phyloP scores from a whole-genome alignment of 2,888 invertebrate species.

The Junonia oenone region DNA sequence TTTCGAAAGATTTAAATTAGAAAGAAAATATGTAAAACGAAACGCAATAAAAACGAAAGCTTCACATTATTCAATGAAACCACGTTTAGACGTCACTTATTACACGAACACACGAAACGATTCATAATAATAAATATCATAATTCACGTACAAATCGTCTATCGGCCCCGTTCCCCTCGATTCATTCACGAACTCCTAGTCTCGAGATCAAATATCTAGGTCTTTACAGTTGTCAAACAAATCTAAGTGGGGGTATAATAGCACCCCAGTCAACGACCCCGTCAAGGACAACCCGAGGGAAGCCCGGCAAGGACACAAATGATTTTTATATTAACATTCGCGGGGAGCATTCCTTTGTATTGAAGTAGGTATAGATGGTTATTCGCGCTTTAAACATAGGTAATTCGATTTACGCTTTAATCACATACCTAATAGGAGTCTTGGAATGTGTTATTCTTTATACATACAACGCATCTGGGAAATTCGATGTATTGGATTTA shows the following conservation, averaged over 20 bases:
- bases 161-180: conserved; percentile 21
- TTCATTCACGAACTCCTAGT: conserved; percentile 31
- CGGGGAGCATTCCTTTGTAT: background rate
- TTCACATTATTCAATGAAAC: background rate
- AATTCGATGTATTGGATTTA: too few species aligned
- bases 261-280: conserved; percentile 52
- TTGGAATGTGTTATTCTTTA: background rate
- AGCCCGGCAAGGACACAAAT: conserved; percentile 42
- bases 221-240: conserved; percentile 31
- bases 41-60: background rate
- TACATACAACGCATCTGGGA: too few species aligned
- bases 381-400: background rate
- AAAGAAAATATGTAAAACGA: too few species aligned
- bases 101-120: background rate
- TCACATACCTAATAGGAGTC: background rate
- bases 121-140: conserved; percentile 8
- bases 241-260: conserved; percentile 40
- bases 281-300: conserved; percentile 39
- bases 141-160: conserved; percentile 19
- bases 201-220: conserved; percentile 35
- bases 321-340: conserved; percentile 13
- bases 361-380: background rate
- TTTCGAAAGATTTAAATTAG: background rate
- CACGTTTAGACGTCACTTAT: background rate
- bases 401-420: background rate